Conservation (phyloP, 1,140 invertebrate genomes). For the Hylyphantes graminicola region DNA sequence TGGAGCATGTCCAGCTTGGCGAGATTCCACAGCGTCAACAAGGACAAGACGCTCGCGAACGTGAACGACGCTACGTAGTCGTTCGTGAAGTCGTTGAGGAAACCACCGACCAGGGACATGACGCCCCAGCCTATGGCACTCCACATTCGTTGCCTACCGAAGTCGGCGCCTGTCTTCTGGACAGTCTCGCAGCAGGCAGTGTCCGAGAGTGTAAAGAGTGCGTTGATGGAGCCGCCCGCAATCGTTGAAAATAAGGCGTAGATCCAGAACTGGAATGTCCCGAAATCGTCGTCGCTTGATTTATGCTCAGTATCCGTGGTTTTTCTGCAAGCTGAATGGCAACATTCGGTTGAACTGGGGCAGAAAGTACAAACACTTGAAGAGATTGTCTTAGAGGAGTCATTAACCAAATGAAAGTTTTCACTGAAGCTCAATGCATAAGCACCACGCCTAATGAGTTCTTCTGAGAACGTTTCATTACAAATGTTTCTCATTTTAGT, state of each 20-base stretch:
- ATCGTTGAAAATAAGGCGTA: slow-evolving; percentile 56
- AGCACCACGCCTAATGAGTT: too few species aligned
- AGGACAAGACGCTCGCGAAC: not conserved
- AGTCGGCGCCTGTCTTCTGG: slow-evolving; percentile 66
- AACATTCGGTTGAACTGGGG: not conserved
- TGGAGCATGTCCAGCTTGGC: slow-evolving; percentile 12
- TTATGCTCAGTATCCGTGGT: not conserved
- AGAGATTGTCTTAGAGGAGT: not conserved
- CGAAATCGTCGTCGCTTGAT: not conserved
- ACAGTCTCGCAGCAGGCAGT: slow-evolving; percentile 48
- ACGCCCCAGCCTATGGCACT: slow-evolving; percentile 61
- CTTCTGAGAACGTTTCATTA: not conserved
- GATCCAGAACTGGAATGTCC: slow-evolving; percentile 61
- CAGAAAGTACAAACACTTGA: not conserved
- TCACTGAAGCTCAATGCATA: too few species aligned
- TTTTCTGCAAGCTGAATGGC: not conserved
- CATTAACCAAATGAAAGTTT: not conserved
- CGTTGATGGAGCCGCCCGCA: slow-evolving; percentile 34
- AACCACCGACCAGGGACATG: slow-evolving; percentile 21
- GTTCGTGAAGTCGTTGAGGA: slow-evolving; percentile 16
- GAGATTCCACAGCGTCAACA: not conserved
- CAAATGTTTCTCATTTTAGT: not conserved
- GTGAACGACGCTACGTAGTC: slow-evolving; percentile 2
- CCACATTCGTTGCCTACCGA: slow-evolving; percentile 85
- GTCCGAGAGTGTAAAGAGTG: slow-evolving; percentile 62